Evolutionary conservation across 2,113 vertebrate species (phyloP).

Genomic region (Gymnogyps californianus): DNA sequence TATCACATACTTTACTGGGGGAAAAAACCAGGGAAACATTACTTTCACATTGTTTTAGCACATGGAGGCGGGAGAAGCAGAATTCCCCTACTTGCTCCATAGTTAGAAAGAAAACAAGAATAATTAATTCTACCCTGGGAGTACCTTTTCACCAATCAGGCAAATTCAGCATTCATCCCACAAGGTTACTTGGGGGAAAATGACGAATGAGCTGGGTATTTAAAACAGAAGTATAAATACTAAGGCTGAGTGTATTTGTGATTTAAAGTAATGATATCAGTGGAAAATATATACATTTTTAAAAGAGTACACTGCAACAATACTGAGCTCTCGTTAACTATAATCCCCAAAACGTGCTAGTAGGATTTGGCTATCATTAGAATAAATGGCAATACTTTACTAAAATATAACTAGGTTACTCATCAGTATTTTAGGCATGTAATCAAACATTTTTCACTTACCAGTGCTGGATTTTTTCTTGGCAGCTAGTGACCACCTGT

Average conservation of each 20-base stretch:
- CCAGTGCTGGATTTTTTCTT: constrained; percentile 92
- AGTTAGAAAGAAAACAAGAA: not conserved
- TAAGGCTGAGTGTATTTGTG: not conserved
- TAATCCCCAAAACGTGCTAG: not conserved
- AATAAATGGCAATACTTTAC: constrained; percentile 4
- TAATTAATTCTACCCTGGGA: not conserved
- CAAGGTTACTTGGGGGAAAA: not conserved
- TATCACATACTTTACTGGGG: not conserved
- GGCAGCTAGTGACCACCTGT: constrained; percentile 96
- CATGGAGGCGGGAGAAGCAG: not conserved
- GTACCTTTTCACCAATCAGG: not conserved
- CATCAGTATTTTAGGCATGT: constrained; percentile 56
- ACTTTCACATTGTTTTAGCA: not conserved
- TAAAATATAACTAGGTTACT: constrained; percentile 42
- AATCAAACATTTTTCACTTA: constrained; percentile 81
- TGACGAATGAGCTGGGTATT: not conserved
- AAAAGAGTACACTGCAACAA: not conserved
- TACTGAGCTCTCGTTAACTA: not conserved
- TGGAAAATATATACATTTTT: constrained; percentile 8
- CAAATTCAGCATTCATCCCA: not conserved
- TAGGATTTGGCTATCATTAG: not conserved
- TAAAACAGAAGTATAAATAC: not conserved
- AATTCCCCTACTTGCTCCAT: not conserved
- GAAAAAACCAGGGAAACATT: not conserved
- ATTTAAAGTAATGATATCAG: not conserved